Base-by-base conservation (phyloP, 2,797 vertebrate genomes). In the Poeciliopsis paucimaculata region DNA sequence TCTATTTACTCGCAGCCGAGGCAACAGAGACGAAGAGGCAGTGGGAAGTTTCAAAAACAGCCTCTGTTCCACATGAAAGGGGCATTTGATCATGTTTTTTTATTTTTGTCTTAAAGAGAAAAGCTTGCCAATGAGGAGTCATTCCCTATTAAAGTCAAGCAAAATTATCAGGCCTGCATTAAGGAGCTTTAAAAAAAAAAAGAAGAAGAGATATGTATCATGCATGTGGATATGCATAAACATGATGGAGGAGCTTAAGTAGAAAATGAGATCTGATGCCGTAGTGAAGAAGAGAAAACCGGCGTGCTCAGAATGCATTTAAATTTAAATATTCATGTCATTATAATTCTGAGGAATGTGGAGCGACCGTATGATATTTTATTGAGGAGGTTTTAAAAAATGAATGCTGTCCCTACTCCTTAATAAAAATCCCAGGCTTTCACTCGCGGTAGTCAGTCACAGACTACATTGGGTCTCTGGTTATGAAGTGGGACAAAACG, bases 321-420 rank as follows among this genome's bases (percentile, higher is more conserved):
- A 94, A 94, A 96, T 95, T 96, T 95, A 96, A 96, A 96, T 96
- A 96, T 96, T 96, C 95, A 96, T 96, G 95, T 96, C 96, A 96
- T 96, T 96, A 96, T 96, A 96, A 96, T 96, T 96, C 96, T 96
- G 95, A 96, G 96, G 95, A 96, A 96, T 96, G 95, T 95, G 95
- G 95, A 95, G 95, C 95, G 95, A 95, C 94, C 87, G 93, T 96
- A 95, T 96, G 95, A 96, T 96, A 96, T 96, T 96, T 96, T 96
- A 96, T 96, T 96, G 96, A 96, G 95, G 89, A 96, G 96, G 93
- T 95, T 96, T 96, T 96, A 95, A 96, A 96, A 95, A 96, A 96
- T 96, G 96, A 94, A 96, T 96, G 96, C 95, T 94, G 95, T 96
- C 96, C 94, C 94, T 92, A 91, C 94, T 96, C 91, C 95, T 96